These are phyloP conservation scores for Sebastes wilsoni DNA, from an alignment of 2,797 vertebrate species.

Conservation along the genomic window DNA sequence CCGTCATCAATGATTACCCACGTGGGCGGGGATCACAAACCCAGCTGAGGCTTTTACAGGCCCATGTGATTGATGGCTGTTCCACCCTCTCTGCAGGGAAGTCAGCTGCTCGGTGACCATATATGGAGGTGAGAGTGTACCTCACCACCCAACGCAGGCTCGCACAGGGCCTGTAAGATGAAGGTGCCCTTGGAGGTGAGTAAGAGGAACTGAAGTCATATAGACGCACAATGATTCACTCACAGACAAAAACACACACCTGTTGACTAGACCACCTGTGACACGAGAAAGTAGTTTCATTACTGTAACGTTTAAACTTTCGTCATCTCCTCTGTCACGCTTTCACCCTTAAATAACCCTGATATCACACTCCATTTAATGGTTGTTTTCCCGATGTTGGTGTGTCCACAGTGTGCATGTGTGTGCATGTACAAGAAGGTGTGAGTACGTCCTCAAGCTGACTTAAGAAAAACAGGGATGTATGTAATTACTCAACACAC, in stretches of 20 bases:
- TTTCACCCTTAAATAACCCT: neutral
- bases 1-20: slow-evolving; percentile 4
- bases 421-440: slow-evolving; percentile 22
- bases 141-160: neutral
- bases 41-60: slow-evolving; percentile 31
- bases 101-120: slow-evolving; percentile 3
- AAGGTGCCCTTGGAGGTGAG: slow-evolving; percentile 31
- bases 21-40: slow-evolving; percentile 8
- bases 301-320: neutral
- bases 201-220: slow-evolving; percentile 38
- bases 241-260: neutral
- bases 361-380: neutral
- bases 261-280: neutral
- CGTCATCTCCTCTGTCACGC: neutral
- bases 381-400: neutral
- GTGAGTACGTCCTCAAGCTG: slow-evolving; percentile 2
- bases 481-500: slow-evolving; percentile 17
- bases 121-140: slow-evolving; percentile 26
- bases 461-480: neutral
- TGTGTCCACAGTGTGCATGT: slow-evolving; percentile 18
- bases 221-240: slow-evolving; percentile 38
- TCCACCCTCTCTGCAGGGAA: neutral
- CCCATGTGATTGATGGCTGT: slow-evolving; percentile 43
- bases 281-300: neutral
- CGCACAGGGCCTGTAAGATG: neutral